These are phyloP conservation scores for Pantherophis vulpinus DNA, from an alignment of 2,797 vertebrate genomes.

Conservation along the genomic window DNA sequence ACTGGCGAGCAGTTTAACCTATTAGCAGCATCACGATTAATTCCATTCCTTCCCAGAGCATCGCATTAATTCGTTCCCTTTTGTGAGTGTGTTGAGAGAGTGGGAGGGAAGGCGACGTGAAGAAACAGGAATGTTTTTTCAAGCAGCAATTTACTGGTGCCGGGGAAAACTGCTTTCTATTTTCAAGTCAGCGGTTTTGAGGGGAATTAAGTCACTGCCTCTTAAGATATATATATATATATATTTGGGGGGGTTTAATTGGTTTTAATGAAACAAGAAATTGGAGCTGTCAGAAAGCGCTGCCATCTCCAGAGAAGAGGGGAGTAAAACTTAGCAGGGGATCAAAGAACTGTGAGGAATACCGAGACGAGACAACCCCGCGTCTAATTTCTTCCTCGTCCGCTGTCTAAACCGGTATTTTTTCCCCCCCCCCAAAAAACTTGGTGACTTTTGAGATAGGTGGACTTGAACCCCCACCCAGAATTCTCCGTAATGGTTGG, in stretches of 20 bases:
- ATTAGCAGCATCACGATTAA: constrained; percentile 22
- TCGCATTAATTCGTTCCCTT: constrained; percentile 23
- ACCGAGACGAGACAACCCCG: not conserved
- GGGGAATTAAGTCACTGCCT: constrained; percentile 41
- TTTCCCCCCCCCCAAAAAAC: too few species aligned
- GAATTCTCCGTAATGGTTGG: not conserved
- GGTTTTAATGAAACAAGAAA: constrained; percentile 38
- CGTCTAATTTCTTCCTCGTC: not conserved
- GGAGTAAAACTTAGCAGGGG: not conserved
- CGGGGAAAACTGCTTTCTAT: constrained; percentile 45
- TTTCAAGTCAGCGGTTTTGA: constrained; percentile 42
- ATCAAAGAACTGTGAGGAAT: not conserved
- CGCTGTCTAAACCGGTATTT: not conserved
- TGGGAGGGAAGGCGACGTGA: constrained; percentile 23
- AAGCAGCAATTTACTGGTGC: constrained; percentile 57
- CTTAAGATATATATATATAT: constrained; percentile 1
- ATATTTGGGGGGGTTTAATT: constrained; percentile 30
- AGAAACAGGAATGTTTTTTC: constrained; percentile 62
- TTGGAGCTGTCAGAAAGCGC: not conserved
- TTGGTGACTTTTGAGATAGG: not conserved
- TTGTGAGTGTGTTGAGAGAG: constrained; percentile 35
- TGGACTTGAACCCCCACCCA: not conserved
- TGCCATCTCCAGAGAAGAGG: not conserved
- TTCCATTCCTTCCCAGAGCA: constrained; percentile 16
- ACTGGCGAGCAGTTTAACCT: not conserved